These are phyloP conservation scores for Phymorhynchus buccinoides DNA, from an alignment of 1,140 invertebrate genomes.

Conservation along the genomic window DNA sequence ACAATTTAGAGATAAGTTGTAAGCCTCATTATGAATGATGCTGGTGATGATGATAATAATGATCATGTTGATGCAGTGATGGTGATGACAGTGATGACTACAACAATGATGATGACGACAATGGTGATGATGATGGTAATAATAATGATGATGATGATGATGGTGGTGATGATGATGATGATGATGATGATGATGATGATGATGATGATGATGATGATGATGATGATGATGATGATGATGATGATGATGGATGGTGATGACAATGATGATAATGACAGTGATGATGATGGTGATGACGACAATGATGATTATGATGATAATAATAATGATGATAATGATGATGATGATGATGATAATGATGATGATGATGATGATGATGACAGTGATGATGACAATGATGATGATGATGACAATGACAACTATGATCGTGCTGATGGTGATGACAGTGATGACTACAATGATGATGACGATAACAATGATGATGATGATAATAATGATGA, in stretches of 20 bases:
- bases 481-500: slow-evolving; percentile 38
- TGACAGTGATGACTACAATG: slow-evolving; percentile 39
- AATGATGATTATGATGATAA: too few relatives aligned
- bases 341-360: slow-evolving; percentile 33
- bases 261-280: slow-evolving; percentile 42
- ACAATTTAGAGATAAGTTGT: too few relatives aligned
- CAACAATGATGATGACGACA: slow-evolving; percentile 29
- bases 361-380: slow-evolving; percentile 22
- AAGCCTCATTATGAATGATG: too few relatives aligned
- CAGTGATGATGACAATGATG: slow-evolving; percentile 25
- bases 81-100: slow-evolving; percentile 39
- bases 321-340: too few relatives aligned
- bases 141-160: slow-evolving; percentile 45
- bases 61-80: too few relatives aligned
- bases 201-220: slow-evolving; percentile 46
- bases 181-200: slow-evolving; percentile 42
- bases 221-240: slow-evolving; percentile 46
- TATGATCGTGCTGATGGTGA: slow-evolving; percentile 40
- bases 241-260: too few relatives aligned
- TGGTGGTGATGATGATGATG: slow-evolving; percentile 38
- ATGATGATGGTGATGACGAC: too few relatives aligned
- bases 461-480: slow-evolving; percentile 40
- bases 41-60: too few relatives aligned
- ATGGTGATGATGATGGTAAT: slow-evolving; percentile 13
- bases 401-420: slow-evolving; percentile 38